phyloP scores from a whole-genome alignment of 2,113 vertebrate species.

The Chloropsis hardwickii region DNA sequence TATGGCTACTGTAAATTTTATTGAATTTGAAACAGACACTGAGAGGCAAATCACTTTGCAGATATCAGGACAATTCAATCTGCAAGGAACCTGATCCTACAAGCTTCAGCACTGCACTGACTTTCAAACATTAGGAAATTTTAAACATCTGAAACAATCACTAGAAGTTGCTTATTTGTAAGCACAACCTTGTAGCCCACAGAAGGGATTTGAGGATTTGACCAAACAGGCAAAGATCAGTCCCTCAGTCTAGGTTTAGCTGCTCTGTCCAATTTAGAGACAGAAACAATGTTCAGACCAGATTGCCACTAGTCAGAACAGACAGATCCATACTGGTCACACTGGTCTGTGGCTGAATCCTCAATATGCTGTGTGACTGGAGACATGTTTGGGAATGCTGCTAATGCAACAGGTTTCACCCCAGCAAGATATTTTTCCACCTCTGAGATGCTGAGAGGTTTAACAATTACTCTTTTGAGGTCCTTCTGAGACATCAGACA shows the following conservation, averaged over 20 bases:
- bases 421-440: not conserved
- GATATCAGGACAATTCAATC: constrained; percentile 20
- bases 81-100: not conserved
- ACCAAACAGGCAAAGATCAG: not conserved
- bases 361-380: not conserved
- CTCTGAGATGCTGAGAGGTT: not conserved
- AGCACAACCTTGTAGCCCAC: not conserved
- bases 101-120: not conserved
- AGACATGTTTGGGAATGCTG: not conserved
- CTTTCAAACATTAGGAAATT: not conserved
- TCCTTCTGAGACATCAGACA: not conserved
- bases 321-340: not conserved
- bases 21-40: constrained; percentile 44
- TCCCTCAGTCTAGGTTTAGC: not conserved
- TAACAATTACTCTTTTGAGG: not conserved
- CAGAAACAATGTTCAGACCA: not conserved
- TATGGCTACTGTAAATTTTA: constrained; percentile 30
- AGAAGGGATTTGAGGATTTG: not conserved
- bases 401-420: not conserved
- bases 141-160: not conserved
- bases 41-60: constrained; percentile 20
- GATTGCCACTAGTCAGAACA: not conserved
- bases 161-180: not conserved
- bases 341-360: not conserved
- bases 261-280: not conserved